phyloP scores from a whole-genome alignment of 2,888 invertebrate genomes.

The Nezara viridula region DNA sequence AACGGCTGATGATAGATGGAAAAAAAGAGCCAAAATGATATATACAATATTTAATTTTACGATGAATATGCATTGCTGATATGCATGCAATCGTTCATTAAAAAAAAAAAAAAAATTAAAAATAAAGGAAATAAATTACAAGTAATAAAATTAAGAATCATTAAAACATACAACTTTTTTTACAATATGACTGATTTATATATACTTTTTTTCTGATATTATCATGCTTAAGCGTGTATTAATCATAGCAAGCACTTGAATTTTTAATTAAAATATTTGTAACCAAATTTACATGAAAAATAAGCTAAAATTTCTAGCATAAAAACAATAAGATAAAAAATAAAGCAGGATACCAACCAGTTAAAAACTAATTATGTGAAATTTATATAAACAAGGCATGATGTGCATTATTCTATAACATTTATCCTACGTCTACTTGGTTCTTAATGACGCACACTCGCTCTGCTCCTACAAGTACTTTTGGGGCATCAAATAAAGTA shows the following conservation, averaged over 20 bases:
- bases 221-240: slow-evolving; percentile 58
- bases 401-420: slow-evolving; percentile 32
- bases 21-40: slow-evolving; percentile 54
- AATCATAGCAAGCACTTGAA: slow-evolving; percentile 47
- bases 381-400: slow-evolving; percentile 1
- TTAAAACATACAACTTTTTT: not conserved
- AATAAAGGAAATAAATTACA: not conserved
- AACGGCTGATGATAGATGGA: not conserved
- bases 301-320: slow-evolving; percentile 44
- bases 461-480: not conserved
- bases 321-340: slow-evolving; percentile 40
- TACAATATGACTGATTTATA: not conserved
- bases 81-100: slow-evolving; percentile 50
- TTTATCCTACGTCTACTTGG: slow-evolving; percentile 1
- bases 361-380: slow-evolving; percentile 43
- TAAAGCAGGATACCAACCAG: slow-evolving; percentile 61
- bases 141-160: slow-evolving; percentile 40
- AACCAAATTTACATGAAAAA: slow-evolving; percentile 46
- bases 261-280: not conserved
- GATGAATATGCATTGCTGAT: slow-evolving; percentile 53
- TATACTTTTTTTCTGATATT: slow-evolving; percentile 16
- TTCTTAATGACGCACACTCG: not conserved
- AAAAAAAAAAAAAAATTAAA: not conserved
- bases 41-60: not conserved
- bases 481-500: not conserved